Evolutionary conservation across 2,888 invertebrate species (phyloP).

Genomic region (Phorcus lineatus): DNA sequence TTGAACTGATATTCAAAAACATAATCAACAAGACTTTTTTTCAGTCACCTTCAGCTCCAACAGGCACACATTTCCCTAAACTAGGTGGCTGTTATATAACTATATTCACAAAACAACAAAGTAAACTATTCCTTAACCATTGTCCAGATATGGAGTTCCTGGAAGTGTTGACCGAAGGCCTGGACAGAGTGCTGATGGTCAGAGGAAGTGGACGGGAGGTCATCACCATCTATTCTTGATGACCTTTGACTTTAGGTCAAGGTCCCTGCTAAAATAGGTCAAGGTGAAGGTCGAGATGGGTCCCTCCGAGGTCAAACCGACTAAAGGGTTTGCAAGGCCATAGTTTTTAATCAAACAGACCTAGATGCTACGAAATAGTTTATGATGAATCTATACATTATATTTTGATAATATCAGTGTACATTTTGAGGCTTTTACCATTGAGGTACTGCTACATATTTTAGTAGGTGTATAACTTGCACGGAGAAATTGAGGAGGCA

Average conservation of each 20-base stretch:
- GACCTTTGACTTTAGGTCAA: neutral
- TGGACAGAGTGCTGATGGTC: conserved; percentile 97
- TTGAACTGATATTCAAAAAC: neutral
- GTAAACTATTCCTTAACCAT: neutral
- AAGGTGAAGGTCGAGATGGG: too few relatives aligned
- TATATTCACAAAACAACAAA: neutral
- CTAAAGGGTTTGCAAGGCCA: too few relatives aligned
- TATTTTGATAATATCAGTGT: conserved; percentile 15
- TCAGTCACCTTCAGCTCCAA: too few relatives aligned
- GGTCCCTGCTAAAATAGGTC: neutral
- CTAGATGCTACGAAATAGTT: too few relatives aligned
- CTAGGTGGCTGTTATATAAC: too few relatives aligned
- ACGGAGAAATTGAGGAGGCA: too few relatives aligned
- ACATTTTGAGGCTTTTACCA: neutral
- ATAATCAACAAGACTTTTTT: too few relatives aligned
- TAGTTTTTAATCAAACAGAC: too few relatives aligned
- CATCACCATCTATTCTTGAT: conserved; percentile 94
- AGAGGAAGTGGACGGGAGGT: conserved; percentile 98
- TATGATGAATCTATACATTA: neutral
- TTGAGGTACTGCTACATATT: neutral
- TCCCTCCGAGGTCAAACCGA: too few relatives aligned
- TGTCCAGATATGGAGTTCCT: conserved; percentile 96
- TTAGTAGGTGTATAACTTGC: neutral
- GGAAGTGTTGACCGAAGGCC: conserved; percentile 96
- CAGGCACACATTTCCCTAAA: too few relatives aligned